Evolutionary conservation across 2,113 vertebrate genomes (phyloP).

Genomic region (Patagioenas fasciata): DNA sequence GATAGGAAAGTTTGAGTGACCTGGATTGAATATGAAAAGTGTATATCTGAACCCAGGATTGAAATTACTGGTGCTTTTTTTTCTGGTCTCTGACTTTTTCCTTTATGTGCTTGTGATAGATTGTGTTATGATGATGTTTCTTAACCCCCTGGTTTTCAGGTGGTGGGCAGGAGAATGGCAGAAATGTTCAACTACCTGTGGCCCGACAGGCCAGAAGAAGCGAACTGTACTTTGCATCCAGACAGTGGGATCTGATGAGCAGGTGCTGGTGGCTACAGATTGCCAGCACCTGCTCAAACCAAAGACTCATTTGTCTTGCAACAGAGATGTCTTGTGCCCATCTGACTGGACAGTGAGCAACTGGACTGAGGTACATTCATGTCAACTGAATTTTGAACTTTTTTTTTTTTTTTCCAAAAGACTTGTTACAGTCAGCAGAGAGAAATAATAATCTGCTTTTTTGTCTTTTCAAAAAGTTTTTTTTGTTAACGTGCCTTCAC

Average conservation of each 20-base stretch:
- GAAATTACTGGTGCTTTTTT: background rate
- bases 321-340: conserved; percentile 89
- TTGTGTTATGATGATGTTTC: background rate
- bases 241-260: conserved; percentile 87
- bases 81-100: background rate
- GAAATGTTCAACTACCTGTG: conserved; percentile 88
- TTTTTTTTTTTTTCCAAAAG: background rate
- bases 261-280: conserved; percentile 82
- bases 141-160: conserved; percentile 64
- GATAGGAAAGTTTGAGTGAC: background rate
- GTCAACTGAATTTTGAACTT: background rate
- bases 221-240: conserved; percentile 92
- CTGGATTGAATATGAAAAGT: background rate
- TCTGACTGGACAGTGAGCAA: conserved; percentile 89
- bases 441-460: background rate
- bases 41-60: background rate
- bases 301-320: conserved; percentile 86
- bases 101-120: background rate
- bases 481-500: background rate
- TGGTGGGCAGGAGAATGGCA: conserved; percentile 99
- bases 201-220: conserved; percentile 84
- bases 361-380: conserved; percentile 86
- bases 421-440: background rate
- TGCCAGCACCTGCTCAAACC: conserved; percentile 92
- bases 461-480: background rate